Evolutionary conservation across 2,113 vertebrate genomes (phyloP).

Genomic region (Cardinalis cardinalis): DNA sequence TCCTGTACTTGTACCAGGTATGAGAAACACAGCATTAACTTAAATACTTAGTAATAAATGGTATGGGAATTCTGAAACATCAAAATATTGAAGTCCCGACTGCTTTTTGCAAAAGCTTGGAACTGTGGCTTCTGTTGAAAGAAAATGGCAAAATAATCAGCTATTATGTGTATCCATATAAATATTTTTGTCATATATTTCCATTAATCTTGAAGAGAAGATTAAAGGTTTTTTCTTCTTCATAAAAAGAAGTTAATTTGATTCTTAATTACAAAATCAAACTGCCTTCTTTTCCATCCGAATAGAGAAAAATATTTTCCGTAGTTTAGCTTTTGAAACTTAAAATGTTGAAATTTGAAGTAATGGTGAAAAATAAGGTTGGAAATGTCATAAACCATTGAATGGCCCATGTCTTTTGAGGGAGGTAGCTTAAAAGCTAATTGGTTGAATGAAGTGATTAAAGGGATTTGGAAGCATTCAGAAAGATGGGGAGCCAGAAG

Average conservation of each 20-base stretch:
- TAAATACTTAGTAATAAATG: neutral
- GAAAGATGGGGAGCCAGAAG: neutral
- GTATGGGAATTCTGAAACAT: neutral
- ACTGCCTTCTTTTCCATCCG: neutral
- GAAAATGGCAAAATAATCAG: neutral
- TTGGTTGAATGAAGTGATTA: neutral
- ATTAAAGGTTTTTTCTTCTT: neutral
- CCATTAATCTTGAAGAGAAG: neutral
- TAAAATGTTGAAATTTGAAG: neutral
- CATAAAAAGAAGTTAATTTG: neutral
- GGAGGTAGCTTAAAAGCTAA: neutral
- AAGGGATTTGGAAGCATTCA: neutral
- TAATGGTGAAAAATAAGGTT: neutral
- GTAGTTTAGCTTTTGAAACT: neutral
- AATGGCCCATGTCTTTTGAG: neutral
- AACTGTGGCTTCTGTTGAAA: neutral
- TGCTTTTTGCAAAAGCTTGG: neutral
- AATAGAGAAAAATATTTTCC: neutral
- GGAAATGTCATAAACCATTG: neutral
- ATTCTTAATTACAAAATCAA: neutral
- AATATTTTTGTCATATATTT: neutral
- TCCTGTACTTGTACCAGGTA: constrained; percentile 96
- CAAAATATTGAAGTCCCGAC: neutral
- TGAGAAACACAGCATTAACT: constrained; percentile 3
- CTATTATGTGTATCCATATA: neutral